Evolutionary conservation across 1,140 invertebrate genomes (phyloP), one percentile per base, ranked within the genome.

Genomic region (Goniozus legneri): DNA sequence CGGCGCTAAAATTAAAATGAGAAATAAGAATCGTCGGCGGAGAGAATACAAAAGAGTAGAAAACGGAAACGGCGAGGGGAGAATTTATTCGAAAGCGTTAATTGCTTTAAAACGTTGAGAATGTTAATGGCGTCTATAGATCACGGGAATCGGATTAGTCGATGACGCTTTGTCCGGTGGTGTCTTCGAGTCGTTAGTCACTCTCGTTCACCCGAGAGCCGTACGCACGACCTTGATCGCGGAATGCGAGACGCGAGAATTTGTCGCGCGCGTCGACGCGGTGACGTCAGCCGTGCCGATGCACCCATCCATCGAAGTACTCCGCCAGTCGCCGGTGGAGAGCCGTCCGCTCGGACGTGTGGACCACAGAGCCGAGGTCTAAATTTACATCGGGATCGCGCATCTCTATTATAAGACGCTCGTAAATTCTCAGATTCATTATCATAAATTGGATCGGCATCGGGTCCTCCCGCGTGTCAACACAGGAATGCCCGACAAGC

Each of bases 391-490:
- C 57, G 54, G 55, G 52, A 52, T 32, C 19, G 32, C 53, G 14
- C 40, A 56, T 67, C 67, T 67, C 61, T 67, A 61, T 67, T 66
- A 67, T 60, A 67, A 68, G 67, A 61, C 57, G 59, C 16, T 45
- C 58, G 55, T 69, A 69, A 67, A 68, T 65, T 56, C 50, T 18
- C 44, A 38, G 57, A 61, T 69, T 66, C 66, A 69, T 69, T 71
- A 69, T 64, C 66, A 65, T 71, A 71, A 71, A 71, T 71, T 65
- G 60, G 62, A 67, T 59, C 52, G 54, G 54, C 52, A 65, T 64
- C 62, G 52, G 51, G 53, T 55, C 58, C 57, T 60, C n/a, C n/a
- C n/a, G 48, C 55, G 49, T 53, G 61, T 62, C 62, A 59, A 39
- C 41, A 30, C 20, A 15, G 55, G 44, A 65, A 64, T 65, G 54